Evolutionary conservation across 2,888 invertebrate species (phyloP).

Genomic region (Cryptus viduatorius): DNA sequence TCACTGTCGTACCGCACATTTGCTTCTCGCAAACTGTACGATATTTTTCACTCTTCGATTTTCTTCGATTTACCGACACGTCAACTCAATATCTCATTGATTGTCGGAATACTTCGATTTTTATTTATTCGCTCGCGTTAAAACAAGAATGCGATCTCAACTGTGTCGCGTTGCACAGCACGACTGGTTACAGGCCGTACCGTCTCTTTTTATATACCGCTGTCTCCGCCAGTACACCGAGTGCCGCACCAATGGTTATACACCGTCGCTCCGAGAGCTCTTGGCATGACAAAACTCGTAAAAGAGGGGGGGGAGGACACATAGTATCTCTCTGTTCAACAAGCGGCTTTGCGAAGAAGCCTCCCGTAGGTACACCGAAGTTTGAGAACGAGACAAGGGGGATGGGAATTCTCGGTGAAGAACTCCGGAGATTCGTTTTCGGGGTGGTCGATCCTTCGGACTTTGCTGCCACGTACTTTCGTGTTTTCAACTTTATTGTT

Average conservation of each 20-base stretch:
- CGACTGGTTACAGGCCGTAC: constrained; percentile 42
- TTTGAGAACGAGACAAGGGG: constrained; percentile 4
- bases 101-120: not conserved
- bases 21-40: not conserved
- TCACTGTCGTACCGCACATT: not conserved
- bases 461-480: constrained; percentile 5
- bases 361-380: not conserved
- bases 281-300: constrained; percentile 25
- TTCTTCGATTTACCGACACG: not conserved
- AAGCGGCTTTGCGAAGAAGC: not conserved
- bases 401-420: not conserved
- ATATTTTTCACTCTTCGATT: not conserved
- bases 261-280: not conserved
- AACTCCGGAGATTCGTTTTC: constrained; percentile 33
- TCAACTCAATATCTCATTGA: not conserved
- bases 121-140: constrained; percentile 1
- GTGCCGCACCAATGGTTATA: constrained; percentile 22
- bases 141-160: constrained; percentile 17
- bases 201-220: constrained; percentile 60
- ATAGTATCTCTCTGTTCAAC: constrained; percentile 4
- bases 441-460: constrained; percentile 52
- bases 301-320: not conserved
- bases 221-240: constrained; percentile 12
- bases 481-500: constrained; percentile 1
- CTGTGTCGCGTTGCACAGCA: constrained; percentile 56